Base-by-base conservation (phyloP, 2,888 invertebrate species). In the Cataglyphis albicans region DNA sequence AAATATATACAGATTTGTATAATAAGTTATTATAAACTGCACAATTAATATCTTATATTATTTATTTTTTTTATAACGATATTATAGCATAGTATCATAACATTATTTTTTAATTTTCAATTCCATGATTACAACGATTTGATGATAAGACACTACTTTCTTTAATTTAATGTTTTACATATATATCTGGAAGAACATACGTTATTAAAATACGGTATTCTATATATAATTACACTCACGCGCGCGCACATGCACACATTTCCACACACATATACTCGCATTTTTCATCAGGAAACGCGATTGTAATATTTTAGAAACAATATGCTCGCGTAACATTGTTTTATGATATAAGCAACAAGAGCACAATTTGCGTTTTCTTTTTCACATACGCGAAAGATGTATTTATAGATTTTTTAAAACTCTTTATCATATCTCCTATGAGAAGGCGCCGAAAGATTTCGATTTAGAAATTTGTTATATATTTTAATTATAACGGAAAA, bases 251-350 rank as follows among this genome's bases (percentile, higher is more conserved):
- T 21, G n/a, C 15, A 9, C 38, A 55, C 29, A 78, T 9, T 3
- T 9, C 15, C 32, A 15, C 25, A 29, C 18, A 9, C 29, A 41
- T 29, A 68, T 32, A 57, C 41, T 18, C 12, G 57, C 88, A 88
- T 89, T 89, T 89, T 87, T 87, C 70, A 63, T 25, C 84, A 80
- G 35, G n/a, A 85, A 78, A 72, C 2, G 41, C 44, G 48, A 21
- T 63, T 41, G 15, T 35, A 32, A 44, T 12, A 41, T 18, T 57
- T 76, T 81, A 18, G 18, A 68, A 82, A 84, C 73, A 78, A 72
- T 35, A 48, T 59, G 12, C 18, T 80, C 18, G 38, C 48, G 38
- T 61, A 18, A 73, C 18, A 25, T 41, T n/a, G 7, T 78, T 32
- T 70, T 4, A 21, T 3, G 10, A 72, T 32, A 57, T 21, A 21